A percentile compares a stretch with the other conserved stretches of the same genome.
These are phyloP conservation scores for Cichlasoma orientale DNA, from an alignment of 2,797 vertebrate species.

Conservation along the genomic window DNA sequence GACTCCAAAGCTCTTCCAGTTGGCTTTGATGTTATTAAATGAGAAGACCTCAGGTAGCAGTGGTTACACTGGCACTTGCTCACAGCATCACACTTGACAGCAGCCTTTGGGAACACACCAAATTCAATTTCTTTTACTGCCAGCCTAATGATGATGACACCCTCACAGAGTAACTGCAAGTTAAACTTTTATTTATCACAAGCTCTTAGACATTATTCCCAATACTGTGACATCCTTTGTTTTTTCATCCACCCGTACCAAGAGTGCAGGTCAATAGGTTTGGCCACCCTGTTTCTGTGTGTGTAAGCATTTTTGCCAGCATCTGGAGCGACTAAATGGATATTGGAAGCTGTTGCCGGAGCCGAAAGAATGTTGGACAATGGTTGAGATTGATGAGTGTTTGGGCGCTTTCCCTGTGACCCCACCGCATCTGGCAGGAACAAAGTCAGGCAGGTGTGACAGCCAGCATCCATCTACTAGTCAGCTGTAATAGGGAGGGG, in stretches of 20 bases:
- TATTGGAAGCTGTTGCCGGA: slow-evolving; percentile 72
- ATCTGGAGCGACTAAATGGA: slow-evolving; percentile 77
- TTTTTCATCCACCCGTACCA: slow-evolving; percentile 30
- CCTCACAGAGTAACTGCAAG: slow-evolving; percentile 31
- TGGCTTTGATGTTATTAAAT: slow-evolving; percentile 44
- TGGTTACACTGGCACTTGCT: slow-evolving; percentile 22
- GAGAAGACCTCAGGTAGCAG: slow-evolving; percentile 31
- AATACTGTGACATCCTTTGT: slow-evolving; percentile 35
- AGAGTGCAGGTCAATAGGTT: slow-evolving; percentile 61
- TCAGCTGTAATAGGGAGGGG: slow-evolving; percentile 70
- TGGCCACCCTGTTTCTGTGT: slow-evolving; percentile 58
- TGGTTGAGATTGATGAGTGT: slow-evolving; percentile 84
- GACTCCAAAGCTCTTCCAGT: slow-evolving; percentile 25
- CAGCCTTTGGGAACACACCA: slow-evolving; percentile 41
- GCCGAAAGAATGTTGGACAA: slow-evolving; percentile 73
- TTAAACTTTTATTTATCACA: slow-evolving; percentile 38
- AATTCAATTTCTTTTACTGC: slow-evolving; percentile 46
- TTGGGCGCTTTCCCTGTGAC: slow-evolving; percentile 80
- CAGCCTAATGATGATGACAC: slow-evolving; percentile 38
- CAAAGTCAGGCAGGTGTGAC: slow-evolving; percentile 81
- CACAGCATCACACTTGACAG: slow-evolving; percentile 21
- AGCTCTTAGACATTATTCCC: slow-evolving; percentile 31
- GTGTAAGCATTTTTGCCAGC: slow-evolving; percentile 73
- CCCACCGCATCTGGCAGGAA: slow-evolving; percentile 78
- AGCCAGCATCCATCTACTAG: slow-evolving; percentile 82